These are phyloP conservation scores for Trematocara stigmaticum DNA, from an alignment of 2,113 vertebrate genomes.

Conservation along the genomic window DNA sequence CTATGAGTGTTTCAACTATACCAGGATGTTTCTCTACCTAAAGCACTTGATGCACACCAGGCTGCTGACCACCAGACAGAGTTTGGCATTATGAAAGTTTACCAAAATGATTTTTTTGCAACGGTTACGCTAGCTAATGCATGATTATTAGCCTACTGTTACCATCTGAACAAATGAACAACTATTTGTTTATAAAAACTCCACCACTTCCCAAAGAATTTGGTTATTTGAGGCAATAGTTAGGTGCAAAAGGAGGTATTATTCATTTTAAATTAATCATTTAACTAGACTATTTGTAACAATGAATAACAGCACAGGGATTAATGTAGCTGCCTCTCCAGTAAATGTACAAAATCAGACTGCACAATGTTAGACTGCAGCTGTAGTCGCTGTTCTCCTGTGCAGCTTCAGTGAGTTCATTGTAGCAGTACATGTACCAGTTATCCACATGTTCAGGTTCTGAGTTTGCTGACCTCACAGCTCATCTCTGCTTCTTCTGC, in stretches of 20 bases:
- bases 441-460: not conserved
- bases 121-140: not conserved
- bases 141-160: not conserved
- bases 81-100: not conserved
- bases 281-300: not conserved
- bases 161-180: not conserved
- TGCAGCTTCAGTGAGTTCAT: not conserved
- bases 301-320: not conserved
- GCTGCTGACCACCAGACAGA: not conserved
- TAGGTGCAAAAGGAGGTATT: not conserved
- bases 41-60: not conserved
- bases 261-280: not conserved
- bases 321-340: not conserved
- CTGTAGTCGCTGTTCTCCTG: not conserved
- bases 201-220: not conserved
- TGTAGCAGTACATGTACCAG: not conserved
- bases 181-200: not conserved
- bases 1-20: not conserved
- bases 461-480: not conserved
- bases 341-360: not conserved
- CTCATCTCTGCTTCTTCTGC: not conserved
- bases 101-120: not conserved
- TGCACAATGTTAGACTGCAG: not conserved
- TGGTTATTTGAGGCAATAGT: not conserved
- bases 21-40: not conserved